Evolutionary conservation across 2,113 vertebrate species (phyloP).

Genomic region (Engystomops pustulosus): DNA sequence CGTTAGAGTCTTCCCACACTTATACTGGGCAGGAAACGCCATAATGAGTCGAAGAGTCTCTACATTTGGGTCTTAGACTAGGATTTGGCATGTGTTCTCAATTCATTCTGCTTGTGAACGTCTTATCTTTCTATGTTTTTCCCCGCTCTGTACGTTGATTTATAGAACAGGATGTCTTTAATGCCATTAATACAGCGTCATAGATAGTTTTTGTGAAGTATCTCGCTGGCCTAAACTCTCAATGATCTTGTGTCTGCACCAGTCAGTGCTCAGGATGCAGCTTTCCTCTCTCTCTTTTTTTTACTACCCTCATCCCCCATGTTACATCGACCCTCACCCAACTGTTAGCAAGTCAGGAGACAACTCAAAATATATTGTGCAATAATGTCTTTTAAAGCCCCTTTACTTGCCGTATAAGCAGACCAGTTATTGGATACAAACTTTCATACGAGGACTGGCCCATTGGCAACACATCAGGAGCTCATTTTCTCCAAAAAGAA

Average conservation of each 20-base stretch:
- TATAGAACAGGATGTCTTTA: conserved; percentile 52
- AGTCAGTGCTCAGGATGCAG: not conserved
- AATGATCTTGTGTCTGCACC: conserved; percentile 19
- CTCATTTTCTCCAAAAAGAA: no score
- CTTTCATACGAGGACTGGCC: no score
- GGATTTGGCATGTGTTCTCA: conserved; percentile 44
- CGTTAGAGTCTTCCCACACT: not conserved
- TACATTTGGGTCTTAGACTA: not conserved
- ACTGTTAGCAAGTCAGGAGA: not conserved
- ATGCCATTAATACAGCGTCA: conserved; percentile 42
- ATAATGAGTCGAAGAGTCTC: conserved; percentile 14
- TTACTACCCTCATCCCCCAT: not conserved
- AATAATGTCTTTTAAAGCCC: no score
- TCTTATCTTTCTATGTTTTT: conserved; percentile 47
- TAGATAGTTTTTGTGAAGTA: not conserved
- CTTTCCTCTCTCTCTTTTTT: not conserved
- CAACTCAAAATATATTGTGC: no score
- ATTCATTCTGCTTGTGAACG: conserved; percentile 50
- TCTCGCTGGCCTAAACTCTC: conserved; percentile 30
- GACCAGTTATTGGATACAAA: no score
- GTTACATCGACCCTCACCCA: not conserved
- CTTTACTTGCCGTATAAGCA: no score
- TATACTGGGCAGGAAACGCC: conserved; percentile 8
- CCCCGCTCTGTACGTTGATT: conserved; percentile 26
- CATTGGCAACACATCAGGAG: no score